Evolutionary conservation across 2,113 vertebrate species (phyloP), one percentile per base, ranked within the genome.

Genomic region (Dascyllus trimaculatus): DNA sequence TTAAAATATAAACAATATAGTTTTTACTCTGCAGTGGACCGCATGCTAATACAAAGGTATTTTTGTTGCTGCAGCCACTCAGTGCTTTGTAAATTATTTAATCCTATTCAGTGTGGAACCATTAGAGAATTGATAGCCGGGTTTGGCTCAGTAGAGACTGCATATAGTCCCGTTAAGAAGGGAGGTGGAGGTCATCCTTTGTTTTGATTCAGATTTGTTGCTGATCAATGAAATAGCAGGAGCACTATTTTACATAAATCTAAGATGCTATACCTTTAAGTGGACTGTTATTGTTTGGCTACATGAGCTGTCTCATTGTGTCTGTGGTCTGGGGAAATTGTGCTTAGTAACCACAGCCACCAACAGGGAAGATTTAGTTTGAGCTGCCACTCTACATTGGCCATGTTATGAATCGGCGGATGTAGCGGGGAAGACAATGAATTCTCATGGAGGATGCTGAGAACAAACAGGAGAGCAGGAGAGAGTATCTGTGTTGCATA

Each of bases 401-500:
- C 29, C 35, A 24, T 59, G 75, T 65, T 54, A 52, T 87, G 88
- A 85, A 66, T 89, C 82, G 70, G 81, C 19, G 4, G 64, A 71
- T 69, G 79, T 32, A 38, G 68, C 11, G 1, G 32, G 71, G 60
- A 71, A 67, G 85, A 85, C 87, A 73, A 71, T 61, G 76, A 69
- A 78, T 76, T 80, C 67, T 82, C 79, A 21, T n/a, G 43, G 89
- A 85, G 78, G 75, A 74, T 14, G 60, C 67, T 35, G 79, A 88
- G 82, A 88, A 80, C 70, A 87, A 85, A 77, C 63, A 61, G 51
- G 71, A 73, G 63, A 22, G 53, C 71, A 67, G 82, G 78, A 72
- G 63, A 82, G 80, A 75, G 19, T 64, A 73, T 91, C 73, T 70
- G 65, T 81, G 86, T 70, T 71, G 52, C 66, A 78, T 78, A 87